Evolutionary conservation across 2,888 invertebrate genomes (phyloP).

Genomic region (Anarsia innoxiella): DNA sequence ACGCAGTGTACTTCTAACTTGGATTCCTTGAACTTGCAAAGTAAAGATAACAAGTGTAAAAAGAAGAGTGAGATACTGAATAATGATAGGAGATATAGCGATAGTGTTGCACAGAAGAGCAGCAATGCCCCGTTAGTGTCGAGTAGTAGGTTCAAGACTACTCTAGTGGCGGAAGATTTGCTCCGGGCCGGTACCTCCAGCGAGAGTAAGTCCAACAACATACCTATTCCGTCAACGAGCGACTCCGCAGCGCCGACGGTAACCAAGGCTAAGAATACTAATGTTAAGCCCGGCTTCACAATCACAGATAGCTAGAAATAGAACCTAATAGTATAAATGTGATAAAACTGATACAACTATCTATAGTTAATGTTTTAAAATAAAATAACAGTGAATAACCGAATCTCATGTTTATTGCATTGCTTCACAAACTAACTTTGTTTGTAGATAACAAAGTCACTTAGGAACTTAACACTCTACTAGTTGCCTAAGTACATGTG

Average conservation of each 20-base stretch:
- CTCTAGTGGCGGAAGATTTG: constrained; percentile 50
- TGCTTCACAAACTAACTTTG: not conserved
- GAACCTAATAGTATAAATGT: constrained; percentile 4
- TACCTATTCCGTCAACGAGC: constrained; percentile 17
- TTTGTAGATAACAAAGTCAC: no score
- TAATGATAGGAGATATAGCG: constrained; percentile 57
- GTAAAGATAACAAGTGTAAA: constrained; percentile 38
- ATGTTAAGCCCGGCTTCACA: constrained; percentile 54
- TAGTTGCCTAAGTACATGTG: no score
- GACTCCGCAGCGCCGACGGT: constrained; percentile 36
- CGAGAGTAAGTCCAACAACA: constrained; percentile 38
- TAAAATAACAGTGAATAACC: not conserved
- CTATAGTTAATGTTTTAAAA: constrained; percentile 4
- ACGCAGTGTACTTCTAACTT: constrained; percentile 33
- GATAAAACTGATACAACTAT: no score
- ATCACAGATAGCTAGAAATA: constrained; percentile 31
- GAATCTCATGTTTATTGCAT: constrained; percentile 2
- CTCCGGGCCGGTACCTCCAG: constrained; percentile 36
- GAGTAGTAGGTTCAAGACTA: constrained; percentile 59
- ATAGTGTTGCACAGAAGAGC: constrained; percentile 53
- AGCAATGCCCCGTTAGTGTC: constrained; percentile 28
- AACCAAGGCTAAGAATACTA: constrained; percentile 48
- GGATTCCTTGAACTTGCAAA: constrained; percentile 43
- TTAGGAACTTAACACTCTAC: no score
- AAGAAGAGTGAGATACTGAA: constrained; percentile 48